Conservation (phyloP, 2,888 invertebrate species). For the Campopleginae sp. region DNA sequence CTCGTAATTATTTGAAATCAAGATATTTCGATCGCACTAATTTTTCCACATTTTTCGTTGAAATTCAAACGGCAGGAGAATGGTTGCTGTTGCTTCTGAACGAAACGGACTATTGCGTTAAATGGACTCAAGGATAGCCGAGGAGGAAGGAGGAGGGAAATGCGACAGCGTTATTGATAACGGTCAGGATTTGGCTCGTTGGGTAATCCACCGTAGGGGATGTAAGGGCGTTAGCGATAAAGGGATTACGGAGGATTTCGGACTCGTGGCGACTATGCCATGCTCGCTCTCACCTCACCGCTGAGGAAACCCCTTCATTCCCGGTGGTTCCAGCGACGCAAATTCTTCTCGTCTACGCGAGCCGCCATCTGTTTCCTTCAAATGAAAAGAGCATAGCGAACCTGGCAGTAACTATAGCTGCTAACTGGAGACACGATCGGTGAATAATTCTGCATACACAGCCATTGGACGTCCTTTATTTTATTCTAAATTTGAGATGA, state of each 20-base stretch:
- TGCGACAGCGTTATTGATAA: constrained; percentile 79
- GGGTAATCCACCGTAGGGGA: constrained; percentile 78
- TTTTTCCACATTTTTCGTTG: background rate
- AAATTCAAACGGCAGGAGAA: background rate
- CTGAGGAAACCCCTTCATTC: constrained; percentile 14
- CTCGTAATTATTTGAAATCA: constrained; percentile 2
- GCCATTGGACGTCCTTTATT: too few species aligned
- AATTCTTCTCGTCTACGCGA: constrained; percentile 59
- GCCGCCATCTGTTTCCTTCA: too few species aligned
- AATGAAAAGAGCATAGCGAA: too few species aligned
- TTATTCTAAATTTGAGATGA: too few species aligned
- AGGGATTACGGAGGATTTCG: constrained; percentile 80
- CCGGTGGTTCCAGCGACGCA: constrained; percentile 37
- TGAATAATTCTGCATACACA: too few species aligned
- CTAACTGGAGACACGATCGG: too few species aligned
- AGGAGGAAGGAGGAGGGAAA: constrained; percentile 64
- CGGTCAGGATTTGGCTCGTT: constrained; percentile 75
- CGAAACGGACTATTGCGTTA: background rate
- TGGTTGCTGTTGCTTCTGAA: background rate
- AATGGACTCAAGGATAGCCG: constrained; percentile 52
- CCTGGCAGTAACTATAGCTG: too few species aligned
- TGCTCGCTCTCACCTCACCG: constrained; percentile 39
- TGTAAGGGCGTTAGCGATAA: constrained; percentile 80
- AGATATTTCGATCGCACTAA: background rate
- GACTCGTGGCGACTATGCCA: constrained; percentile 68